Base-by-base conservation (phyloP, 2,888 invertebrate species). In the Beris chalybata region DNA sequence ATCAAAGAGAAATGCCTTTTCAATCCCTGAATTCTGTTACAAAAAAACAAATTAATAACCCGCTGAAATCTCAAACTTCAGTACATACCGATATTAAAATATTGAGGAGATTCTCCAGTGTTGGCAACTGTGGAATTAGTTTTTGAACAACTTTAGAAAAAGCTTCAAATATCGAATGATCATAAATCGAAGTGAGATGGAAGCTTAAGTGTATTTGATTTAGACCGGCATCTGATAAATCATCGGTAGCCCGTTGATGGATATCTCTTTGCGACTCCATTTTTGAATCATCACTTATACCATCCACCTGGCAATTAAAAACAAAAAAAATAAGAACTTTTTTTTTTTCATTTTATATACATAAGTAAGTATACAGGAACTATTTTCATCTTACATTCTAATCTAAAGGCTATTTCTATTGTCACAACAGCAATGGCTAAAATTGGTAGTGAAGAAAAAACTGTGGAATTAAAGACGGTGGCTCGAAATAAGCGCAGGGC, bases 71-170 rank as follows among this genome's bases (percentile, higher is more conserved):
- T 22, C 22, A 22, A 22, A 22, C 22, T 22, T 22, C 22, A 53
- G n/a, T n/a, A 65, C 65, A 87, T 84, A 97, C 97, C 73, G 96
- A 95, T 83, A 98, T 97, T 73, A 99, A 89, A 78, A 98, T 95
- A 80, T 99, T 97, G 70, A 99, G 85, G 72, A 99, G 87, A 82
- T 97, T 96, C 84, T 99, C 99, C 78, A 99, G 83, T 3, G 96
- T 95, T 43, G 97, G 95, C 74, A 99, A 84, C 80, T 99, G 98
- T 45, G 96, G 96, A 76, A 99, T 98, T 70, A 99, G 83, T 81
- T 99, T 99, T 81, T 99, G 99, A 61, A 99, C 97, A 70, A 99
- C 98, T 88, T 99, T 99, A 74, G 97, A 97, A 83, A 98, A 98
- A 11, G 99, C 99, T 83, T 99, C 99, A 83, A 99, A 99, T 82